Evolutionary conservation across 2,888 invertebrate species (phyloP).

Genomic region (Plagodis dolabraria): DNA sequence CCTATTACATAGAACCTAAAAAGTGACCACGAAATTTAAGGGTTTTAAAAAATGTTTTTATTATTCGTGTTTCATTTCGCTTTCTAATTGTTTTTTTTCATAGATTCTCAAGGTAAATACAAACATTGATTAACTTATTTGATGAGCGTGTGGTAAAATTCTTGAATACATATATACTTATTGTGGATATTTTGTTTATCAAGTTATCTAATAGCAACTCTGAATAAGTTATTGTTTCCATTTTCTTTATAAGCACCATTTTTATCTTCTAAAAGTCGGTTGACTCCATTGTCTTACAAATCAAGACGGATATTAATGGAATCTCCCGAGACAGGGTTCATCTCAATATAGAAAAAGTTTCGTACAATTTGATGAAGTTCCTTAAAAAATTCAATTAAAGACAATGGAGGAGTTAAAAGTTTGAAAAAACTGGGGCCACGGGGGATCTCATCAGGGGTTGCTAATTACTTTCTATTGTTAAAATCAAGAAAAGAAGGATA

Average conservation of each 20-base stretch:
- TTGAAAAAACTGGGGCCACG: conserved; percentile 53
- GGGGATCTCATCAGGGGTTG: conserved; percentile 30
- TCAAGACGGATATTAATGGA: conserved; percentile 59
- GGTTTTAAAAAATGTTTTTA: no score
- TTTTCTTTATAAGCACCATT: conserved; percentile 8
- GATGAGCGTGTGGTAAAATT: neutral
- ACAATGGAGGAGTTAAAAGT: conserved; percentile 59
- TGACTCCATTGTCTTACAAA: conserved; percentile 30
- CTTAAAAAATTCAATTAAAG: conserved; percentile 46
- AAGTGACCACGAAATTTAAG: no score
- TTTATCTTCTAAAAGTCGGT: conserved; percentile 15
- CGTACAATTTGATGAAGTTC: conserved; percentile 15
- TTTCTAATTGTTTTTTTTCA: no score
- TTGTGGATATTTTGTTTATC: no score
- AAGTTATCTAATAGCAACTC: no score
- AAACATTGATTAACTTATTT: no score
- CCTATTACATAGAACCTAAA: no score
- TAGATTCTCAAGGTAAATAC: no score
- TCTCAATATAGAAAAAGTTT: conserved; percentile 48
- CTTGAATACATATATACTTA: neutral
- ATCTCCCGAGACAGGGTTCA: conserved; percentile 48
- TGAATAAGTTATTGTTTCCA: neutral
- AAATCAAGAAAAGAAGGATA: conserved; percentile 70
- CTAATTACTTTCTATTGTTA: conserved; percentile 78
- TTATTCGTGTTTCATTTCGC: no score